These are phyloP conservation scores for Nephotettix cincticeps DNA, from an alignment of 1,140 invertebrate species.

Conservation along the genomic window DNA sequence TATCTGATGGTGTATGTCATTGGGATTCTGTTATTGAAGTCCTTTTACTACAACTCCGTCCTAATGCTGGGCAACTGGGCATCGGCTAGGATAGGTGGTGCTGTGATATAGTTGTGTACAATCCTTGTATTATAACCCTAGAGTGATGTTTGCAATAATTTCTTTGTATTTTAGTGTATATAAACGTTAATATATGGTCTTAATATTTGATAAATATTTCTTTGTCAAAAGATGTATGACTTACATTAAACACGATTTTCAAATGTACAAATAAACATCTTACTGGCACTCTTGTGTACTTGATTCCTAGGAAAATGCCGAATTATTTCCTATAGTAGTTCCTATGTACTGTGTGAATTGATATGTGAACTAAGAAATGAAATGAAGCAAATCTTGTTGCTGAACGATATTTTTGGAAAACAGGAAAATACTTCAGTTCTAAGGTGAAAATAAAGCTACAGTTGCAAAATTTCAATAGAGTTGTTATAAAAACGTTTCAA, in stretches of 20 bases:
- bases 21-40: no score
- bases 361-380: no score
- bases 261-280: slow-evolving; percentile 21
- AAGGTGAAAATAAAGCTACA: no score
- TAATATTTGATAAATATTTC: slow-evolving; percentile 21
- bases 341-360: no score
- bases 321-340: no score
- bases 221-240: not conserved
- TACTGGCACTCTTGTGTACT: not conserved
- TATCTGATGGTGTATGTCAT: no score
- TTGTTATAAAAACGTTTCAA: no score
- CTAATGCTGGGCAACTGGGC: not conserved
- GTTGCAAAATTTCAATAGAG: no score
- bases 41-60: not conserved
- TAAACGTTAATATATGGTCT: slow-evolving; percentile 23
- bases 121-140: not conserved
- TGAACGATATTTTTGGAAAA: no score
- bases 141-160: slow-evolving; percentile 24
- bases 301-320: no score
- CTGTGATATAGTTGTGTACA: slow-evolving; percentile 28
- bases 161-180: slow-evolving; percentile 24
- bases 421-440: no score
- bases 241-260: not conserved
- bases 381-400: no score
- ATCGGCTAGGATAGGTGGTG: not conserved